A percentile compares a stretch with the other conserved stretches of the same genome.
These are phyloP conservation scores for Apodemus agrarius DNA, from an alignment of 2,797 vertebrate genomes.

Conservation along the genomic window DNA sequence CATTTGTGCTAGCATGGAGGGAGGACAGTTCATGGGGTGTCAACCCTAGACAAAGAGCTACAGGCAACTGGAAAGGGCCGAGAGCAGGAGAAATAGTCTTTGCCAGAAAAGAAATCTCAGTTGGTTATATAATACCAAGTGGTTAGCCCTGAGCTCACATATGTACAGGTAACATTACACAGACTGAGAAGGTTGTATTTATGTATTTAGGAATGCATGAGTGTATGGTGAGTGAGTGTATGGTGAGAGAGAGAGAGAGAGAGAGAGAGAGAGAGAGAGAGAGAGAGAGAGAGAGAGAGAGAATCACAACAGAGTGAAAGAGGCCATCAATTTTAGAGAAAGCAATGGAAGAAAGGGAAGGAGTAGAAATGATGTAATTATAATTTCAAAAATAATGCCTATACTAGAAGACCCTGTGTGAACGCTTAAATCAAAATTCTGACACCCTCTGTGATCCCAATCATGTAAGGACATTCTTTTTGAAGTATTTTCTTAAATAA, in stretches of 20 bases:
- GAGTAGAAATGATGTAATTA: not conserved
- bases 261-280: too few relatives aligned
- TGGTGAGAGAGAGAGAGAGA: too few relatives aligned
- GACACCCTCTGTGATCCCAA: not conserved
- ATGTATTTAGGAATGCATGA: not conserved
- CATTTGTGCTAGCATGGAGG: not conserved
- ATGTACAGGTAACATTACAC: not conserved
- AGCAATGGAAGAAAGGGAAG: not conserved
- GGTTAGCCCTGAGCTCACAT: not conserved
- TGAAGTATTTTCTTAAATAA: conserved; percentile 11
- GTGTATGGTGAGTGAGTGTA: not conserved
- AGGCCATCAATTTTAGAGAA: not conserved
- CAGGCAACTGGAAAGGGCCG: not conserved
- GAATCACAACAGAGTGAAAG: not conserved
- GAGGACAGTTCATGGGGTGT: not conserved
- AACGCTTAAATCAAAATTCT: conserved; percentile 19
- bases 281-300: too few relatives aligned
- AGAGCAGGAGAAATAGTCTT: not conserved
- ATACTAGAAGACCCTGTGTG: not conserved
- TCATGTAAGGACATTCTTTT: not conserved
- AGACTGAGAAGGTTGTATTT: not conserved
- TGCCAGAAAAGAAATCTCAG: not conserved
- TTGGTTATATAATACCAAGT: not conserved
- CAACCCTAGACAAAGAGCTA: not conserved
- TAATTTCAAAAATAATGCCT: not conserved